These are phyloP conservation scores for Aeoliscus strigatus DNA, from an alignment of 2,797 vertebrate species.

Conservation along the genomic window DNA sequence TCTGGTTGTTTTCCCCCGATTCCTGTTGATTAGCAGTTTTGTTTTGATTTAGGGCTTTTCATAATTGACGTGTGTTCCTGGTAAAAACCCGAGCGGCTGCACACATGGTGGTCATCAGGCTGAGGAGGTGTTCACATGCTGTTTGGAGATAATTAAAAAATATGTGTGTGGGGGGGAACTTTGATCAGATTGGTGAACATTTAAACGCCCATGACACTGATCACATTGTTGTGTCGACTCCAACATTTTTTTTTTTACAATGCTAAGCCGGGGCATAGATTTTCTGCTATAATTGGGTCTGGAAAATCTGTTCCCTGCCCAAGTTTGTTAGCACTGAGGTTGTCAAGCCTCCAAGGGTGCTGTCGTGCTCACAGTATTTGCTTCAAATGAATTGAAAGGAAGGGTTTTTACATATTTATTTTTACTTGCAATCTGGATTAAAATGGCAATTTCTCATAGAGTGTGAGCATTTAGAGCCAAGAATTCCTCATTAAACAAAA, in stretches of 20 bases:
- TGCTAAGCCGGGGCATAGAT: slow-evolving; percentile 54
- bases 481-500: too few species aligned
- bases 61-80: slow-evolving; percentile 33
- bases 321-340: slow-evolving; percentile 61
- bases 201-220: slow-evolving; percentile 64
- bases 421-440: slow-evolving; percentile 35
- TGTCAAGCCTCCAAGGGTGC: slow-evolving; percentile 57
- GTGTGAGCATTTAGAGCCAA: too few species aligned
- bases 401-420: too few species aligned
- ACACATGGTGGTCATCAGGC: slow-evolving; percentile 44
- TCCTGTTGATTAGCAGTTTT: too few species aligned
- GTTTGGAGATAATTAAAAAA: slow-evolving; percentile 20
- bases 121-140: slow-evolving; percentile 30
- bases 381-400: too few species aligned
- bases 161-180: slow-evolving; percentile 45
- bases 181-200: slow-evolving; percentile 67
- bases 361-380: slow-evolving; percentile 45
- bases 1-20: slow-evolving; percentile 30
- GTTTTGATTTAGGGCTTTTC: slow-evolving; percentile 54
- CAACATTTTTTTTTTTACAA: slow-evolving; percentile 52
- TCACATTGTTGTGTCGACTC: slow-evolving; percentile 39
- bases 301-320: slow-evolving; percentile 61
- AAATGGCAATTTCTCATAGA: slow-evolving; percentile 47
- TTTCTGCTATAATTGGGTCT: slow-evolving; percentile 69
- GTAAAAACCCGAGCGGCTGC: slow-evolving; percentile 30